These are phyloP conservation scores for Harlomillsia oculata DNA, from an alignment of 1,140 invertebrate genomes.

Conservation along the genomic window DNA sequence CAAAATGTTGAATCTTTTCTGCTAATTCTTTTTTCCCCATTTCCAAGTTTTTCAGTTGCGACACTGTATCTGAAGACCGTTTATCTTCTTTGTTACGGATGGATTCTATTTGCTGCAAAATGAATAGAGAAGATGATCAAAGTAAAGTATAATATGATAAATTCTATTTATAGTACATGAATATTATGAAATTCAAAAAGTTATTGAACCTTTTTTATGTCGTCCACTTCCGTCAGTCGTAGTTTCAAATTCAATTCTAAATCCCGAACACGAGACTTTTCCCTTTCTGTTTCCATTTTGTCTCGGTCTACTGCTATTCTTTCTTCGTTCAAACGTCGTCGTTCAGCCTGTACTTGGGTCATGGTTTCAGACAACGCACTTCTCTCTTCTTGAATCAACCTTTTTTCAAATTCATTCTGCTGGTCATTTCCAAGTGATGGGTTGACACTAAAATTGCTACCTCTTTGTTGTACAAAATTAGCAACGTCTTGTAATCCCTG, in stretches of 20 bases:
- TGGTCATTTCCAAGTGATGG: not conserved
- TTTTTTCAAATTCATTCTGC: constrained; percentile 32
- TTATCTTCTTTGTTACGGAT: constrained; percentile 16
- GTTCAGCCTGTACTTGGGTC: constrained; percentile 30
- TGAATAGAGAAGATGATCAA: not conserved
- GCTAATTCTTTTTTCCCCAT: constrained; percentile 6
- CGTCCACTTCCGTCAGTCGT: constrained; percentile 24
- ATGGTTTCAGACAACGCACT: constrained; percentile 26
- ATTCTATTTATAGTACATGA: not conserved
- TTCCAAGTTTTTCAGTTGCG: constrained; percentile 18
- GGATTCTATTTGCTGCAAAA: constrained; percentile 21
- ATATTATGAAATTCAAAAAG: not conserved
- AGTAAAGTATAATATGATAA: not conserved
- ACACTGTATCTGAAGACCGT: constrained; percentile 5
- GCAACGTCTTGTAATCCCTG: constrained; percentile 18
- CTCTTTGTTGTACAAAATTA: constrained; percentile 13
- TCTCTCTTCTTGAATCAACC: constrained; percentile 26
- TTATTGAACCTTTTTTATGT: constrained; percentile 20
- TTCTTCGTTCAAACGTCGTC: constrained; percentile 28
- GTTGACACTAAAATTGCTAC: no score
- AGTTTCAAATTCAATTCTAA: constrained; percentile 18
- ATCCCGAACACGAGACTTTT: constrained; percentile 19
- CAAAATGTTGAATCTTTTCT: constrained; percentile 5
- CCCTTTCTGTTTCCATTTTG: constrained; percentile 25
- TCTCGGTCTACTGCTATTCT: constrained; percentile 22